These are phyloP conservation scores for Tringa solitaria DNA, from an alignment of 2,113 vertebrate species.

Conservation along the genomic window DNA sequence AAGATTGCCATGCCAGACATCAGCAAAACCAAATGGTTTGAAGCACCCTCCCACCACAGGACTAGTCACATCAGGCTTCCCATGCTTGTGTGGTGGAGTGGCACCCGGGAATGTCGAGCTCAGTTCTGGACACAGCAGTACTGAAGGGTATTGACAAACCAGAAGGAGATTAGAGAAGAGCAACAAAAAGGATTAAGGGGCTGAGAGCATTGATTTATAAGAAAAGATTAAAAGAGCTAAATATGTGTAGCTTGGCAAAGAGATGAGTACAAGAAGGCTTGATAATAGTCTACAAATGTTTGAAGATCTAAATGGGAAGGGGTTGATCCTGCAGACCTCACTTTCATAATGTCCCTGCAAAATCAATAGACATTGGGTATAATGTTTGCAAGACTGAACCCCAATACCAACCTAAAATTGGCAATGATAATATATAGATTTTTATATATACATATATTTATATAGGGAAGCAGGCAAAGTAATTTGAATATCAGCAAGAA, in stretches of 20 bases:
- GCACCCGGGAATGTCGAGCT: background rate
- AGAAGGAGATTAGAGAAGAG: conserved; percentile 45
- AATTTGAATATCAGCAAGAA: background rate
- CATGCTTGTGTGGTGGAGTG: accelerated
- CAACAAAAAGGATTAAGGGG: conserved; percentile 63
- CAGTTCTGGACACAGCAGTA: background rate
- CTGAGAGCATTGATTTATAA: conserved; percentile 57
- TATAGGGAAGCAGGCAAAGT: background rate
- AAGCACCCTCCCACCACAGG: background rate
- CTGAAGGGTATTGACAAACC: background rate
- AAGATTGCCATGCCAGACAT: accelerated
- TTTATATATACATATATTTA: too few relatives aligned
- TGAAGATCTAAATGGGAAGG: background rate
- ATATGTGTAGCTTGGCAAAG: conserved; percentile 33
- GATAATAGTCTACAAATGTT: background rate
- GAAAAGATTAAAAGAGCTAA: conserved; percentile 61
- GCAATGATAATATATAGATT: too few relatives aligned
- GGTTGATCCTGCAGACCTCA: background rate
- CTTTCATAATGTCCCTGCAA: background rate
- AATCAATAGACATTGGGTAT: background rate
- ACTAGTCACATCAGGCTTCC: background rate
- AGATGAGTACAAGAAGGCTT: background rate
- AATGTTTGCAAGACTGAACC: background rate
- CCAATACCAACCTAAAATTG: background rate
- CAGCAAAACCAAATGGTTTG: background rate